These are phyloP conservation scores for Pipistrellus pygmaeus DNA, from an alignment of 2,797 vertebrate genomes.

Conservation along the genomic window DNA sequence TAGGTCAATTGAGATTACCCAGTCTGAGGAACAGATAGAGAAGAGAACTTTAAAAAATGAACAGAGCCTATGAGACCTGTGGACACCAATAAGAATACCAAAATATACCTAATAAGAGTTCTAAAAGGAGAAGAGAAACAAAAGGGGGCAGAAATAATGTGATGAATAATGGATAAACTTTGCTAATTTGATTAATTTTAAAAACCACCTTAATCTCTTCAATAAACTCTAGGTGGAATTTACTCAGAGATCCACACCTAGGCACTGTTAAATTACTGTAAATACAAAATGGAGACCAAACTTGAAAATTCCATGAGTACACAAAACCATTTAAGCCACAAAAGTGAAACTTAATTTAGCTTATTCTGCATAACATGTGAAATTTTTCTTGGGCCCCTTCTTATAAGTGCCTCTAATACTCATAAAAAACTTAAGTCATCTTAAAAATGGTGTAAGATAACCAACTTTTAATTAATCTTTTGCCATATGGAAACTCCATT, in stretches of 20 bases:
- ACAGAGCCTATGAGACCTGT: neutral
- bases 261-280: neutral
- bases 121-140: neutral
- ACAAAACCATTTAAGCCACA: neutral
- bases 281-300: neutral
- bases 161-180: slow-evolving; percentile 10
- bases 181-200: neutral
- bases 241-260: neutral
- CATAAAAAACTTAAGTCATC: neutral
- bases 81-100: neutral
- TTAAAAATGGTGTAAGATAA: neutral
- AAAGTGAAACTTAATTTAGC: neutral
- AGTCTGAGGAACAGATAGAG: neutral
- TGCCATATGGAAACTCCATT: neutral
- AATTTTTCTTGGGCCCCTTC: neutral
- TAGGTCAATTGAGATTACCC: neutral
- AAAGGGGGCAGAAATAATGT: neutral
- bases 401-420: neutral
- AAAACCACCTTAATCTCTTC: neutral
- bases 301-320: slow-evolving; percentile 13
- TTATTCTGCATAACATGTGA: neutral
- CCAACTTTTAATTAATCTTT: neutral
- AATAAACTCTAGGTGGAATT: neutral
- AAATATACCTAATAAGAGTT: neutral
- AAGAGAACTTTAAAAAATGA: neutral